Conservation (phyloP, 2,888 invertebrate genomes). For the Aleiodes leptofemur region DNA sequence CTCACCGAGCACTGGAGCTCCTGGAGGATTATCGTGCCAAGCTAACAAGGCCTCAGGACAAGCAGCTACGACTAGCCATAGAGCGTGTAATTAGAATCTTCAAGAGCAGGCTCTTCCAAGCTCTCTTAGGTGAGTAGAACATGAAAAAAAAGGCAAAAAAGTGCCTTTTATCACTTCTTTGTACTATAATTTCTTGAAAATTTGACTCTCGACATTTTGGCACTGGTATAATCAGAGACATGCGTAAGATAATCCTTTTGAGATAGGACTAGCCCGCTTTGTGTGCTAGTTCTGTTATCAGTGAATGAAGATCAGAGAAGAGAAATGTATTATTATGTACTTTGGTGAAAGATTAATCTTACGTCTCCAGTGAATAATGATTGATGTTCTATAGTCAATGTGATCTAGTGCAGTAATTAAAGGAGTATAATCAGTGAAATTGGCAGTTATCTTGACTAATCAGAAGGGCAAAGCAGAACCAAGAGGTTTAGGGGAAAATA, state of each 20-base stretch:
- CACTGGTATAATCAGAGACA: neutral
- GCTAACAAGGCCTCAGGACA: slow-evolving; percentile 94
- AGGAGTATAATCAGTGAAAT: neutral
- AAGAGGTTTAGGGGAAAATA: too few relatives aligned
- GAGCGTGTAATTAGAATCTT: slow-evolving; percentile 99
- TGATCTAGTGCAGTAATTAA: neutral
- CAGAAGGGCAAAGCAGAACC: too few relatives aligned
- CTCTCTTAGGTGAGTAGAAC: slow-evolving; percentile 90
- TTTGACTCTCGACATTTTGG: neutral
- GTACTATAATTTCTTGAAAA: neutral
- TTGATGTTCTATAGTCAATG: neutral
- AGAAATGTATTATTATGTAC: slow-evolving; percentile 6
- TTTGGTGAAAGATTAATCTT: slow-evolving; percentile 23
- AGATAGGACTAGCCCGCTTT: neutral
- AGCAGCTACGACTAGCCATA: slow-evolving; percentile 95
- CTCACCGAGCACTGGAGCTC: slow-evolving; percentile 98
- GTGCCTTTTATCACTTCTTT: slow-evolving; percentile 12
- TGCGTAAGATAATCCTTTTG: neutral
- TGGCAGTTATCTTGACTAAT: neutral
- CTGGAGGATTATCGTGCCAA: slow-evolving; percentile 98
- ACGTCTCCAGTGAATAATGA: slow-evolving; percentile 3
- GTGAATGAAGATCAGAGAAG: neutral
- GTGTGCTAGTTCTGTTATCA: slow-evolving; percentile 29
- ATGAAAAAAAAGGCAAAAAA: neutral
- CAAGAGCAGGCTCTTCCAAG: slow-evolving; percentile 98